Evolutionary conservation across 2,888 invertebrate species (phyloP), one percentile per base, ranked within the genome.

Genomic region (Philopedon plagiatum): DNA sequence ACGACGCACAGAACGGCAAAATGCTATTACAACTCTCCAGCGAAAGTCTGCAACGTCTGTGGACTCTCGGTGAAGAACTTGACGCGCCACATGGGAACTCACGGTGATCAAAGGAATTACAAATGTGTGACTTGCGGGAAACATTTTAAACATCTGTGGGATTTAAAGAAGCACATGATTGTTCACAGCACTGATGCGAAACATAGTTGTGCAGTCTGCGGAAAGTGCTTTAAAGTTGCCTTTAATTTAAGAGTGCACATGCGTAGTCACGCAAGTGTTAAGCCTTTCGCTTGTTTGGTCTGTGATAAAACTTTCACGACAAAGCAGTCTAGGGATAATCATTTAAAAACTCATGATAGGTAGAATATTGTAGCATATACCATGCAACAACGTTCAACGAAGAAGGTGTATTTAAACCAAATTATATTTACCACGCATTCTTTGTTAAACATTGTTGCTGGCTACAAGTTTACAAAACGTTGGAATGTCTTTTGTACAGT

Each of bases 111-210:
- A 0, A 87, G 86, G 71, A 85, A 87, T n/a, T 81, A 83, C 62
- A 85, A 87, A 13, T 88, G 88, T 69, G 80, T 79, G 67, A 86
- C 83, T 64, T 88, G 88, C 75, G 82, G 80, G 67, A 88, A 88
- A 73, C 80, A 86, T 0, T 88, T 88, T 61, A 79, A 77, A 56
- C 75, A 77, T n/a, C 62, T 76, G 0, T 75, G 73, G 65, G 77
- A 76, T 4, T 62, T 73, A 57, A 73, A 73, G 32, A 63, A 64
- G 44, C 80, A 80, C 34, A 71, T 74, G 73, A 51, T 76, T 9
- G 76, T 75, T 18, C 87, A 87, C 54, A 86, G 83, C 61, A 84
- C 85, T 0, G 85, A 83, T 0, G 87, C 85, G 69, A 85, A 87
- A 15, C 82, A 83, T 60, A 85, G 86, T n/a, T 88, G 88, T 68